These are phyloP conservation scores for Leptinotarsa defecta DNA, from an alignment of 1,140 invertebrate genomes.

Conservation along the genomic window DNA sequence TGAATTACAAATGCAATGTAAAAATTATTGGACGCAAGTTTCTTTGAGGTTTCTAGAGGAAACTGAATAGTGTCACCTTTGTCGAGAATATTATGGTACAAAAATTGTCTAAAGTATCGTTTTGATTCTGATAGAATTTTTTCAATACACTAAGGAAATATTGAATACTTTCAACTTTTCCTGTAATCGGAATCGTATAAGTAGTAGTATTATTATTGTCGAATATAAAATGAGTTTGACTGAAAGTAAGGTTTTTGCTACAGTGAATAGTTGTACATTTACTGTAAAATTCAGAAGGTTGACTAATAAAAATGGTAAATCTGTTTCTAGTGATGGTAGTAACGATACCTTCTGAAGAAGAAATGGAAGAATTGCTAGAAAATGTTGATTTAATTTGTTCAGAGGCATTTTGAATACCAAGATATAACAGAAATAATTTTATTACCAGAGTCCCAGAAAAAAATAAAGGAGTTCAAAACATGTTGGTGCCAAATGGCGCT, in stretches of 20 bases:
- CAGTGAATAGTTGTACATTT: background rate
- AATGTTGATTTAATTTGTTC: too few species aligned
- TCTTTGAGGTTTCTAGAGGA: constrained; percentile 2
- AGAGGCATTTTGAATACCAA: too few species aligned
- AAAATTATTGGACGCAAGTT: constrained; percentile 7
- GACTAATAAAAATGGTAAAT: constrained; percentile 4
- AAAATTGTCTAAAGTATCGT: background rate
- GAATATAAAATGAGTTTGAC: background rate
- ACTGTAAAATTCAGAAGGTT: constrained; percentile 11
- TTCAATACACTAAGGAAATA: background rate
- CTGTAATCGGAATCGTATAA: background rate
- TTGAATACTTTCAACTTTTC: background rate
- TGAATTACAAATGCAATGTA: constrained; percentile 12
- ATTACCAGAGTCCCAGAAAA: too few species aligned
- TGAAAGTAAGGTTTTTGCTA: background rate
- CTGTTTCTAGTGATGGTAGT: background rate
- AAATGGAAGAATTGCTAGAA: background rate
- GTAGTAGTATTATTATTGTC: constrained; percentile 8
- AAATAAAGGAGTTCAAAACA: too few species aligned
- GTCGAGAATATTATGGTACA: constrained; percentile 7
- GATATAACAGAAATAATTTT: too few species aligned
- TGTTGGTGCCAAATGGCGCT: too few species aligned
- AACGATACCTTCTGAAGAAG: too few species aligned
- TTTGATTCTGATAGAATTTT: background rate
- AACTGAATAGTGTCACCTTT: constrained; percentile 10